A percentile compares a stretch with the other conserved stretches of the same genome.
phyloP scores from a whole-genome alignment of 2,113 vertebrate genomes.

The Aythya baeri region DNA sequence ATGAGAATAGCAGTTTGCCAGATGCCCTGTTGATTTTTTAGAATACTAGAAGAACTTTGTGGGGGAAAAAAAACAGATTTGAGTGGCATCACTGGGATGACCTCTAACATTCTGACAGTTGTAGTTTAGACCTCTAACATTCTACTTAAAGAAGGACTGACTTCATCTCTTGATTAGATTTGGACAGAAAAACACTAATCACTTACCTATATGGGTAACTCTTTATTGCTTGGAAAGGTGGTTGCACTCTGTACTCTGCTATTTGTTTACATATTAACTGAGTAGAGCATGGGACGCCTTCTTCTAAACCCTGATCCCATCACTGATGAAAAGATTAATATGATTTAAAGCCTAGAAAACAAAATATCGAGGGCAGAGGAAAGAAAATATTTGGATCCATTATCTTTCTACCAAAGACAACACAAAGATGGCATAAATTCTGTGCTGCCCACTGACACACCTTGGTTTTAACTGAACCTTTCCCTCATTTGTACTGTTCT shows the following conservation, averaged over 20 bases:
- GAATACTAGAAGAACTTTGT: background rate
- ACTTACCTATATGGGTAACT: background rate
- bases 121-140: background rate
- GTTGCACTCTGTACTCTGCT: background rate
- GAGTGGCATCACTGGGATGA: background rate
- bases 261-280: background rate
- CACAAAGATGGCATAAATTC: background rate
- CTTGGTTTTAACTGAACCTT: background rate
- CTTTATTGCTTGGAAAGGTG: background rate
- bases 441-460: background rate
- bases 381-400: background rate
- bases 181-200: background rate
- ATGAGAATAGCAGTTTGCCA: background rate
- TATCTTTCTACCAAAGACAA: background rate
- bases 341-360: background rate
- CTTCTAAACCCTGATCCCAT: background rate
- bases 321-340: background rate
- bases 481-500: background rate
- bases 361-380: background rate
- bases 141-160: background rate
- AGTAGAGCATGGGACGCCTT: background rate
- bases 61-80: background rate
- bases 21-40: background rate
- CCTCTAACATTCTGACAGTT: background rate
- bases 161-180: background rate